Evolutionary conservation across 2,113 vertebrate species (phyloP), one percentile per base, ranked within the genome.

Genomic region (Hemicordylus capensis): DNA sequence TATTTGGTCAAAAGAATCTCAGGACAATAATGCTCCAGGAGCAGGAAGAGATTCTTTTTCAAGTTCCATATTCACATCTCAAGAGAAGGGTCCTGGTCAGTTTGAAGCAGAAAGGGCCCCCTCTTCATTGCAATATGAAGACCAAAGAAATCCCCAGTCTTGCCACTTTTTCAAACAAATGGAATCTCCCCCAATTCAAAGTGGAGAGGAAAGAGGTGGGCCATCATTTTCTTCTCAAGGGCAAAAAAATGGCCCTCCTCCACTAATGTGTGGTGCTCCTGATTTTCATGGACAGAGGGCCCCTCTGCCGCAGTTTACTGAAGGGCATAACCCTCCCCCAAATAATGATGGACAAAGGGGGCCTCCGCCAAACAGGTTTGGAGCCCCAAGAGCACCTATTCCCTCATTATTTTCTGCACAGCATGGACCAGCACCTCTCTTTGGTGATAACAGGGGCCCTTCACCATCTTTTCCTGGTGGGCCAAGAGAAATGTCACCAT

Each of bases 401-500:
- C 97, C 98, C 90, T 97, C 98, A 80, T 96, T 96, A 79, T 98
- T 98, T 87, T 94, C 97, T 86, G 93, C 95, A 90, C 97, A 96
- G 51, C 97, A 97, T 44, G 97, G 97, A 66, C 97, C 97, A 24
- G 94, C 92, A 8, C 94, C 96, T 86, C 91, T 94, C 74, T 98
- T 95, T 20, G 92, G 92, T 85, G 98, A 98, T 28, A 95, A 91
- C 8, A 97, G 98, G 89, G 96, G 96, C 26, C 97, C 97, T 58
- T 93, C 95, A 4, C 96, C 96, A 26, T 90, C 97, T 58, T 97
- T 97, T 48, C 97, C 97, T 3, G 92, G 96, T 19, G 96, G 95
- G 20, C 95, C 97, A 42, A 96, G 97, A 93, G 97, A 95, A 79
- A 97, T 95, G 39, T 96, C 96, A 17, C 90, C 97, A 12, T 94